phyloP scores from a whole-genome alignment of 2,888 invertebrate species.

The Synergus umbraculus region DNA sequence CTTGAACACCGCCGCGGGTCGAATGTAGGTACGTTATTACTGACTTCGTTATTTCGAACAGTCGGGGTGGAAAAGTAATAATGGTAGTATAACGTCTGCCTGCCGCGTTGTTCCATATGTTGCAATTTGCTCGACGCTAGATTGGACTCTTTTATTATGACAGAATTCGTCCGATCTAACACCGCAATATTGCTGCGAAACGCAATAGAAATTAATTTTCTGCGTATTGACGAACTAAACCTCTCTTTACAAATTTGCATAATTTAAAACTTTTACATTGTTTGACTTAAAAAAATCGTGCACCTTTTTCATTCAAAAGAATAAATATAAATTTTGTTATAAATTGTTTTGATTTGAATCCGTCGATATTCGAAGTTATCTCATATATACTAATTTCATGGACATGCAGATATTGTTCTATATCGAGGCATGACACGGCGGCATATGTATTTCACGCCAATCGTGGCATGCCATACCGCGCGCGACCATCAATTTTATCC shows the following conservation, averaged over 20 bases:
- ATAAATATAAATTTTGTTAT: constrained; percentile 13
- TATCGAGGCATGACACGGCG: constrained; percentile 23
- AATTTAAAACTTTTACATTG: background rate
- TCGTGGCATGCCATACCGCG: background rate
- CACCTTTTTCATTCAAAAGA: background rate
- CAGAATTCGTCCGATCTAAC: background rate
- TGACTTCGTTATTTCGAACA: constrained; percentile 37
- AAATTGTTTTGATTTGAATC: constrained; percentile 1
- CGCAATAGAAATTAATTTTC: background rate
- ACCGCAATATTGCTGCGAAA: background rate
- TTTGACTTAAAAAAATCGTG: background rate
- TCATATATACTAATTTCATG: constrained; percentile 6
- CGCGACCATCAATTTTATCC: constrained; percentile 26
- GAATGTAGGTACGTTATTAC: constrained; percentile 8
- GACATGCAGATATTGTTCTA: constrained; percentile 1
- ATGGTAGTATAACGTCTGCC: background rate
- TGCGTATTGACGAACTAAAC: too few relatives aligned
- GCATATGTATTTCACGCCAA: constrained; percentile 36
- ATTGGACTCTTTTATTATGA: background rate
- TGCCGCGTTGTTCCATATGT: background rate
- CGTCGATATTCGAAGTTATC: background rate
- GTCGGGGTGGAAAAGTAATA: constrained; percentile 5
- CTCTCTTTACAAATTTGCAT: background rate
- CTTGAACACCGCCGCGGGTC: background rate
- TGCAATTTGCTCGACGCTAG: constrained; percentile 6